Evolutionary conservation across 2,113 vertebrate genomes (phyloP).

Genomic region (Etheostoma cragini): DNA sequence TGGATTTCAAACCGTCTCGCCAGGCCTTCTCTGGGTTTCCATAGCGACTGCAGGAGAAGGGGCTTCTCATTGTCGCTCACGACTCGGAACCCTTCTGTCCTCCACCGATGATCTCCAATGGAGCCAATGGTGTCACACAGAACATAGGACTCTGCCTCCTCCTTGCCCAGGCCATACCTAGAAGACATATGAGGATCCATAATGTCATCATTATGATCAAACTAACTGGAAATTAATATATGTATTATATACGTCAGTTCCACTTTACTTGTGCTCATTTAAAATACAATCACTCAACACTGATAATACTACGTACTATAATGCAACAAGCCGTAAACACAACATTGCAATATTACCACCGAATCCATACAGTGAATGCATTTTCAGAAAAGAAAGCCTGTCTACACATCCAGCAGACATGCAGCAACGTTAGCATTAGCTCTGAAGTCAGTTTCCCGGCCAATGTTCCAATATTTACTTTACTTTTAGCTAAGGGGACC

Average conservation of each 20-base stretch:
- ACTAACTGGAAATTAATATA: background rate
- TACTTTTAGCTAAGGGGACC: background rate
- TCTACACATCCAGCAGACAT: background rate
- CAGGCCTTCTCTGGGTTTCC: slow-evolving; percentile 87
- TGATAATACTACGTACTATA: too few species aligned
- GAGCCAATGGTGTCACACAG: slow-evolving; percentile 87
- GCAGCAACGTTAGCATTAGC: background rate
- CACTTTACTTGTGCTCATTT: too few species aligned
- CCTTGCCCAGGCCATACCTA: slow-evolving; percentile 84
- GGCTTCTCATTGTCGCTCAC: slow-evolving; percentile 87
- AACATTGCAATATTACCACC: background rate
- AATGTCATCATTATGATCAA: background rate
- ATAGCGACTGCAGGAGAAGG: slow-evolving; percentile 86
- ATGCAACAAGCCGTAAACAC: too few species aligned
- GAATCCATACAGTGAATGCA: background rate
- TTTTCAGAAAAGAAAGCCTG: background rate
- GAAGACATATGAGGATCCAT: background rate
- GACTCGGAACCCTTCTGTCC: slow-evolving; percentile 82
- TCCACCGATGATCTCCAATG: slow-evolving; percentile 76
- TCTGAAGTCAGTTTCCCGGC: background rate
- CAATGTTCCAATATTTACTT: background rate
- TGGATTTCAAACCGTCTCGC: slow-evolving; percentile 86
- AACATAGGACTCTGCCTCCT: slow-evolving; percentile 77
- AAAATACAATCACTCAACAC: too few species aligned
- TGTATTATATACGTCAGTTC: too few species aligned